phyloP scores from a whole-genome alignment of 1,140 invertebrate species.

The Sitobion miscanthi region DNA sequence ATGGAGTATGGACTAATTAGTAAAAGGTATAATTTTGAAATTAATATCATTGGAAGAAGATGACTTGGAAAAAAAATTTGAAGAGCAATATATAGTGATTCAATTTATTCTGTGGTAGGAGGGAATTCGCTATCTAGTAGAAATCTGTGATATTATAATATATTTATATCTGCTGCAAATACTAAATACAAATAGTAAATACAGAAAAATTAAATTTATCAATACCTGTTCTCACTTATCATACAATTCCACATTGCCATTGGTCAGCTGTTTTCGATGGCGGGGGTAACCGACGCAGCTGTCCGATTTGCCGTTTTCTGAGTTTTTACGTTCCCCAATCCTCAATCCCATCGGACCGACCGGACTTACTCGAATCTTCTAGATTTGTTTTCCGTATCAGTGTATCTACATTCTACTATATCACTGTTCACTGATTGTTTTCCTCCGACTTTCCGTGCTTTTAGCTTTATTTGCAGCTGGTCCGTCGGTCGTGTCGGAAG shows the following conservation, averaged over 20 bases:
- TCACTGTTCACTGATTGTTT: background rate
- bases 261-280: background rate
- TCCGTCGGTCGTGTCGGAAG: background rate
- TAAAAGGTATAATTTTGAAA: no score
- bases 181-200: no score
- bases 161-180: no score
- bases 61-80: no score
- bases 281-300: background rate
- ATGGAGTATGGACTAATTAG: no score
- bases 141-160: no score
- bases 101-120: no score
- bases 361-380: constrained; percentile 22
- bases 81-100: no score
- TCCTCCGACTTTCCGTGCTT: background rate
- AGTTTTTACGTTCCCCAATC: background rate
- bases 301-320: background rate
- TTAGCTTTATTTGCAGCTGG: background rate
- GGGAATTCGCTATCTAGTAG: no score
- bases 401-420: background rate
- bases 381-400: background rate
- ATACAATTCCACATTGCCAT: background rate
- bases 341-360: background rate
- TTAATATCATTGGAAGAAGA: no score
- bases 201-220: no score
- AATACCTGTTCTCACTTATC: background rate